Percentiles rank a stretch among this genome's conserved stretches.
phyloP scores from a whole-genome alignment of 2,797 vertebrate species.

The Synaphobranchus kaupii region DNA sequence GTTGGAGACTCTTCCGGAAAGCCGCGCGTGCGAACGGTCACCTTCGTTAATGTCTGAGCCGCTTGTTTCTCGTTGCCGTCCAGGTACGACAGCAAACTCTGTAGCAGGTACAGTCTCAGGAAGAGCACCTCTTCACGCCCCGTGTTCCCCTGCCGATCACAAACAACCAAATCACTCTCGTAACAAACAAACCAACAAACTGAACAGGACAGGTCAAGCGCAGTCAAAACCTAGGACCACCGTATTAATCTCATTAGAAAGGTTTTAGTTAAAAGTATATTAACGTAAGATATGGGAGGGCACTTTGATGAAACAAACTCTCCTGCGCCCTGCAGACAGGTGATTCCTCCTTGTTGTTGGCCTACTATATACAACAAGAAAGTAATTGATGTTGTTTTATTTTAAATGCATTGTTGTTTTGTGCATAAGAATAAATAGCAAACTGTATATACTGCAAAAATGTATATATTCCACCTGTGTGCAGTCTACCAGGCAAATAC shows the following conservation, averaged over 20 bases:
- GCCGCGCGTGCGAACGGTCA: constrained; percentile 48
- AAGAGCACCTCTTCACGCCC: constrained; percentile 92
- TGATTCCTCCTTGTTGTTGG: no score
- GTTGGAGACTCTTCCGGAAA: neutral
- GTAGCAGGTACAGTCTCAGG: constrained; percentile 89
- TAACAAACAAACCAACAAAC: neutral
- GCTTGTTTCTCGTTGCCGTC: constrained; percentile 83
- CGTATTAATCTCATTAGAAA: neutral
- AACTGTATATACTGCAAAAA: no score
- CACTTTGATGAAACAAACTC: neutral
- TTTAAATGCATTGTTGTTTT: no score
- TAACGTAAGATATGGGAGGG: neutral
- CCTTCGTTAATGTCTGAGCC: constrained; percentile 76
- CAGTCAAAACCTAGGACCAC: neutral
- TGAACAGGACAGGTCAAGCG: neutral
- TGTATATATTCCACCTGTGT: no score
- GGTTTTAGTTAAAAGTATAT: no score
- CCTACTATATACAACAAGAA: no score
- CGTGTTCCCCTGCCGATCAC: constrained; percentile 78
- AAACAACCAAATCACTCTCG: neutral
- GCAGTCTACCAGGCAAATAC: no score
- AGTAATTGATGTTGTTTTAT: no score
- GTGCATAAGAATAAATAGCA: no score
- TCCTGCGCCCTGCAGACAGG: no score
- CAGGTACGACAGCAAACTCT: constrained; percentile 84